These are phyloP conservation scores for Xenopus laevis DNA, from an alignment of 2,113 vertebrate species.

Conservation along the genomic window DNA sequence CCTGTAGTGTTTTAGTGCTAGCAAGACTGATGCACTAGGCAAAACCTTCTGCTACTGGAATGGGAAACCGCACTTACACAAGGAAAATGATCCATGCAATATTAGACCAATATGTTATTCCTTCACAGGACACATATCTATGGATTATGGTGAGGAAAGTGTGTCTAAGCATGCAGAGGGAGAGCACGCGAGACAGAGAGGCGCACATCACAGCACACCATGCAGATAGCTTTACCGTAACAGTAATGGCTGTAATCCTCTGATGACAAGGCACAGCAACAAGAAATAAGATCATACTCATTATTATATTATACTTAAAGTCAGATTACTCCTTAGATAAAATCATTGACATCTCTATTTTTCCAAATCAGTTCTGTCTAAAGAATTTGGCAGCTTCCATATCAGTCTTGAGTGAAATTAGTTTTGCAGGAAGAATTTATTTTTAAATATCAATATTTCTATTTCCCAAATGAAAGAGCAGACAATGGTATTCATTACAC, in stretches of 20 bases:
- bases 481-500: background rate
- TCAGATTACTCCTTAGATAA: background rate
- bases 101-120: too few species aligned
- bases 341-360: slow-evolving; percentile 1
- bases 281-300: slow-evolving; percentile 50
- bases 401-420: background rate
- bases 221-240: slow-evolving; percentile 86
- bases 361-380: background rate
- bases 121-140: too few species aligned
- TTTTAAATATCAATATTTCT: background rate
- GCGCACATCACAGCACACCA: slow-evolving; percentile 50
- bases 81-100: too few species aligned
- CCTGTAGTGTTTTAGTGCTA: too few species aligned
- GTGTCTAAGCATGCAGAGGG: slow-evolving; percentile 48
- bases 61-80: too few species aligned
- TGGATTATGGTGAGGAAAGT: slow-evolving; percentile 14
- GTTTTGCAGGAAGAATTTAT: background rate
- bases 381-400: background rate
- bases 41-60: too few species aligned
- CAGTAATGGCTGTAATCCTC: slow-evolving; percentile 97
- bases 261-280: slow-evolving; percentile 76
- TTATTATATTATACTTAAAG: slow-evolving; percentile 20
- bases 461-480: slow-evolving; percentile 28
- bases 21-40: too few species aligned
- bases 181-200: slow-evolving; percentile 26